Evolutionary conservation across 1,140 invertebrate species (phyloP), one percentile per base, ranked within the genome.

Genomic region (Drosophila nigrodunni): DNA sequence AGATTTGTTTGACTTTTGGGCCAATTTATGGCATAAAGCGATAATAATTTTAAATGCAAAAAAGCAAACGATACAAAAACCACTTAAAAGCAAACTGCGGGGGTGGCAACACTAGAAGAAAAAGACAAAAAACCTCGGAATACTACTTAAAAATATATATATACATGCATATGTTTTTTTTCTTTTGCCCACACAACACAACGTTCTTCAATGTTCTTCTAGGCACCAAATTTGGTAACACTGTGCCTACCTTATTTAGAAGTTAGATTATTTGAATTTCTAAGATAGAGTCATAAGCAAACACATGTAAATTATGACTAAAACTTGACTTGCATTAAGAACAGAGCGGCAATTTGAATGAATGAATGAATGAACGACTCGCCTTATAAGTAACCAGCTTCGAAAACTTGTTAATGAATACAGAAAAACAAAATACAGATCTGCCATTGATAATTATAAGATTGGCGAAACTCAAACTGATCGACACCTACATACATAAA

Each of bases 391-490:
- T 62, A 72, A 75, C 68, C 59, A 62, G 58, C 34, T 58, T 44
- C 57, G 61, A 73, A 43, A 77, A 88, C 77, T 75, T 89, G 85
- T 88, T 88, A 88, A 89, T 88, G 85, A 88, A 88, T 83, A 54
- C 39, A 34, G 21, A 65, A 44, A 39, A 30, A 21, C 34, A 49
- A 52, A 11, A 78, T 74, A 83, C 78, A 78, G 80, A 89, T 89
- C 80, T 65, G 89, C 85, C 85, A 88, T 88, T 88, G 85, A 88
- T 87, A 89, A 87, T 87, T 80, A 88, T 80, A 80, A 80, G 82
- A 87, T 87, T 82, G 78, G 72, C 74, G 55, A 69, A 65, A 72
- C 54, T 70, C 64, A 25, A 43, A 46, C 69, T 57, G 67, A 64
- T 64, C 71, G 72, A 64, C 62, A 75, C 66, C 59, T 70, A 75